These are phyloP conservation scores for Troides aeacus DNA, from an alignment of 2,888 invertebrate species.

Conservation along the genomic window DNA sequence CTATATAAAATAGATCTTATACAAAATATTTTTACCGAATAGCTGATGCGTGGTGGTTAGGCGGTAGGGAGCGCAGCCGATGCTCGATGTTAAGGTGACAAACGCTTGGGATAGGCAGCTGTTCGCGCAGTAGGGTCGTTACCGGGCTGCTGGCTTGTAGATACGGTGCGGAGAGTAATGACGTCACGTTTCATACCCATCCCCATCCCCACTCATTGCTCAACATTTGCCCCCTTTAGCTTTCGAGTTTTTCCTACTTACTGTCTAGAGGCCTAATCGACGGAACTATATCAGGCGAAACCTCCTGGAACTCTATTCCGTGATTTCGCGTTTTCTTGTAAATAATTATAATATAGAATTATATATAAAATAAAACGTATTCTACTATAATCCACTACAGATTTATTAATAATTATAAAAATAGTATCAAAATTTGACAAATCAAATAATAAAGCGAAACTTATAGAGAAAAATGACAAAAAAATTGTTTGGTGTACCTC, in stretches of 20 bases:
- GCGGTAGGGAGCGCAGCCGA: constrained; percentile 57
- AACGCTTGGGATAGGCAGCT: constrained; percentile 52
- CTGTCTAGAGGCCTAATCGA: constrained; percentile 32
- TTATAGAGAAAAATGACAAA: neutral
- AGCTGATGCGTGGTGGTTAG: constrained; percentile 54
- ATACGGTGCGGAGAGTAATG: constrained; percentile 55
- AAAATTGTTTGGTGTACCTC: constrained; percentile 37
- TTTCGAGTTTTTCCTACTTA: constrained; percentile 26
- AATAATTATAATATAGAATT: constrained; percentile 21
- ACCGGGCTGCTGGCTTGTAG: constrained; percentile 70
- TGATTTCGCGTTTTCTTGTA: constrained; percentile 17
- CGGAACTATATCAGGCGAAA: constrained; percentile 20
- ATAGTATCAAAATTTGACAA: constrained; percentile 1
- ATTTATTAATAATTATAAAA: constrained; percentile 18
- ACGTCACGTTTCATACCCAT: constrained; percentile 22
- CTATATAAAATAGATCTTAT: constrained; percentile 77
- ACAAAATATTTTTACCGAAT: constrained; percentile 67
- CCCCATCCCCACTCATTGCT: constrained; percentile 35
- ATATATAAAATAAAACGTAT: neutral
- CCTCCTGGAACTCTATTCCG: constrained; percentile 11
- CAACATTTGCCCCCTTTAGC: constrained; percentile 32
- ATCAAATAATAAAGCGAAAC: constrained; percentile 8
- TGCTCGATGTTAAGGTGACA: constrained; percentile 53
- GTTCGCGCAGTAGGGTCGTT: constrained; percentile 63
- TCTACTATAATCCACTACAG: constrained; percentile 5